These are phyloP conservation scores for Etia nguti DNA, from an alignment of 2,113 vertebrate species.

Conservation along the genomic window DNA sequence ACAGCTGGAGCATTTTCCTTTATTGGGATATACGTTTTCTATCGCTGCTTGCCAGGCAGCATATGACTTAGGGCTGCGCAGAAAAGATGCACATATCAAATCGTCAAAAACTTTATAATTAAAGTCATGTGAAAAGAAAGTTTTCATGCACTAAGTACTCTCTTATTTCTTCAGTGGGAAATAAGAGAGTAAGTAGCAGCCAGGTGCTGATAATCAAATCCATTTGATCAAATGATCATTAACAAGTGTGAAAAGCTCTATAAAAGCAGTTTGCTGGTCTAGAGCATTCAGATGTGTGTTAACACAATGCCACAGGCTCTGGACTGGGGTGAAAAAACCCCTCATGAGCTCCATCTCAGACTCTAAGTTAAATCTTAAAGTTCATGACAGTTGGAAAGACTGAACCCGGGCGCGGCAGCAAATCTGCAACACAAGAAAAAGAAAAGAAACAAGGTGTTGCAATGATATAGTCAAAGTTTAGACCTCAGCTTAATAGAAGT, in stretches of 20 bases:
- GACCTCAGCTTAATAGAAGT: not conserved
- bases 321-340: not conserved
- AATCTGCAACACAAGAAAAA: not conserved
- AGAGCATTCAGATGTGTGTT: not conserved
- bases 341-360: not conserved
- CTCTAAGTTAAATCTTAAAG: not conserved
- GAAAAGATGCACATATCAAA: not conserved
- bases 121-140: not conserved
- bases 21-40: not conserved
- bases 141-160: not conserved
- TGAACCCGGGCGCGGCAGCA: not conserved
- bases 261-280: not conserved
- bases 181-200: not conserved
- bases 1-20: not conserved
- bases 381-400: not conserved
- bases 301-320: not conserved
- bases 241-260: not conserved
- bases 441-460: not conserved
- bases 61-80: not conserved
- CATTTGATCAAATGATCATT: not conserved
- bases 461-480: not conserved
- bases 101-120: not conserved
- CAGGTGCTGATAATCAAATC: not conserved
- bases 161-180: not conserved
- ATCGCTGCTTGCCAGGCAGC: fast-evolving